phyloP scores from a whole-genome alignment of 2,888 invertebrate genomes.

The Brachyptera putata region DNA sequence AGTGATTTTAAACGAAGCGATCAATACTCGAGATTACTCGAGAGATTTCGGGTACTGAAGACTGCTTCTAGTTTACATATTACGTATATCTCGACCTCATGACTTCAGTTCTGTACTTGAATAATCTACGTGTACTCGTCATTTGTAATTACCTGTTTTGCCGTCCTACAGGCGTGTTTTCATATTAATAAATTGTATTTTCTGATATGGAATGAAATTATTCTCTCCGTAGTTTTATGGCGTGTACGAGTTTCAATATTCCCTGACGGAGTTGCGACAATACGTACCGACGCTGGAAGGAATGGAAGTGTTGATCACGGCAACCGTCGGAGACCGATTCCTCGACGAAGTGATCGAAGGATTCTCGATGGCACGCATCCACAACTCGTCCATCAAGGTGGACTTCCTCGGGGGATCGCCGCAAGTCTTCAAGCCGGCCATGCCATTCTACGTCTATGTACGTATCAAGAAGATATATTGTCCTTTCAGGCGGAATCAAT shows the following conservation, averaged over 20 bases:
- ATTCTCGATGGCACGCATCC: slow-evolving; percentile 80
- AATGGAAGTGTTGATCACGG: slow-evolving; percentile 77
- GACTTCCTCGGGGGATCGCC: slow-evolving; percentile 85
- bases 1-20: too few species aligned
- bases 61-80: too few species aligned
- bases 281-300: slow-evolving; percentile 65
- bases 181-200: neutral
- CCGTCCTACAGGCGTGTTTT: neutral
- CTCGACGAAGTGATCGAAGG: slow-evolving; percentile 82
- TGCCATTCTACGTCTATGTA: slow-evolving; percentile 84
- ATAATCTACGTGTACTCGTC: too few species aligned
- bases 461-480: slow-evolving; percentile 42
- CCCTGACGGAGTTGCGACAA: slow-evolving; percentile 70
- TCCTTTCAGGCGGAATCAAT: too few species aligned
- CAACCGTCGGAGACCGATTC: slow-evolving; percentile 83
- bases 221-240: slow-evolving; percentile 68
- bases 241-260: slow-evolving; percentile 80
- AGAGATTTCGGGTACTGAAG: too few species aligned
- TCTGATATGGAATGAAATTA: neutral
- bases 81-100: too few species aligned
- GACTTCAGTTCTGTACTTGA: too few species aligned
- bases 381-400: slow-evolving; percentile 78
- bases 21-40: too few species aligned
- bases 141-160: neutral
- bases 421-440: slow-evolving; percentile 91